These are phyloP conservation scores for Sepioteuthis lessoniana DNA, from an alignment of 2,888 invertebrate species.

Conservation along the genomic window DNA sequence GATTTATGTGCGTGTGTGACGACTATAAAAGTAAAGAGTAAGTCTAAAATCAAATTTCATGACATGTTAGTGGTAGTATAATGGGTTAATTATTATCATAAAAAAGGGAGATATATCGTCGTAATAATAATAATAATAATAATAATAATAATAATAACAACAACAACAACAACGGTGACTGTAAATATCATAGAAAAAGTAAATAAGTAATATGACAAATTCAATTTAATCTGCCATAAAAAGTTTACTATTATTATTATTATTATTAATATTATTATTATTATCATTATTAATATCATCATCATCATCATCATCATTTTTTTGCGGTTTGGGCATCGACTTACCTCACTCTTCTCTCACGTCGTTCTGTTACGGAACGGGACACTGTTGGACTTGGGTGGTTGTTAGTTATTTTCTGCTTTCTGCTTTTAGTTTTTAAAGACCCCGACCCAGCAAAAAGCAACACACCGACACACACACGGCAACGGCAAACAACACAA, in stretches of 20 bases:
- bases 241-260: neutral
- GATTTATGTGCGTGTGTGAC: too few species aligned
- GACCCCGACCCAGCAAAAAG: constrained; percentile 39
- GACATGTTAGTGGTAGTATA: too few species aligned
- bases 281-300: neutral
- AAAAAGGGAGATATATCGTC: too few species aligned
- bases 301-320: neutral
- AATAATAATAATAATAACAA: too few species aligned
- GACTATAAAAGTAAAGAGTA: too few species aligned
- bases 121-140: too few species aligned
- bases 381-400: constrained; percentile 33
- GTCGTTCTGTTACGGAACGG: neutral
- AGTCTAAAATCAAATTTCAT: too few species aligned
- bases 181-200: neutral
- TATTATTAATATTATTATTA: neutral
- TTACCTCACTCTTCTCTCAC: neutral
- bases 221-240: neutral
- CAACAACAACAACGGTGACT: too few species aligned
- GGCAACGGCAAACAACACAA: constrained; percentile 38
- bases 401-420: neutral
- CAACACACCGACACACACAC: constrained; percentile 37
- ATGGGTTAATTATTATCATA: too few species aligned
- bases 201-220: neutral
- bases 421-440: neutral
- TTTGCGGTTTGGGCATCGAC: neutral